These are phyloP conservation scores for Cancer borealis DNA, from an alignment of 2,888 invertebrate species.

Conservation along the genomic window DNA sequence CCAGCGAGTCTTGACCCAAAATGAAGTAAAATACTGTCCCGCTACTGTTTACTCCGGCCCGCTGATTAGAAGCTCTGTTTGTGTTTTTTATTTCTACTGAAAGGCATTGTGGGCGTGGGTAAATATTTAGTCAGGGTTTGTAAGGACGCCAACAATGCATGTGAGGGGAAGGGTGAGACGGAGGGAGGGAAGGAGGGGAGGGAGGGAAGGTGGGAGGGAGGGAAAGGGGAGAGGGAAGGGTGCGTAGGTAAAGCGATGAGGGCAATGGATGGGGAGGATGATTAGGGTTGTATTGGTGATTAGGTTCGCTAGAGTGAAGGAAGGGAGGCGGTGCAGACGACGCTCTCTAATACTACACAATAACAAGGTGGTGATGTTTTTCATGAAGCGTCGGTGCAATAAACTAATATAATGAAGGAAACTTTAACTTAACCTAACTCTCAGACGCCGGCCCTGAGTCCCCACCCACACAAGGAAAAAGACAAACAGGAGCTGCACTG, in stretches of 20 bases:
- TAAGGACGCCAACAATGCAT: constrained; percentile 42
- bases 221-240: neutral
- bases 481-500: neutral
- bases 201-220: neutral
- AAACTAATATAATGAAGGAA: neutral
- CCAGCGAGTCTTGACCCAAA: neutral
- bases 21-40: neutral
- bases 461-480: neutral
- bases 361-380: neutral
- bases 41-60: neutral
- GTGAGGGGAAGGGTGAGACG: neutral
- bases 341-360: neutral
- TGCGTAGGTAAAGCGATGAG: neutral
- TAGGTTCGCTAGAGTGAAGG: neutral
- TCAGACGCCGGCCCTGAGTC: neutral
- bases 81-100: neutral
- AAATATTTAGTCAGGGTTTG: constrained; percentile 46
- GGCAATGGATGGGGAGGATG: neutral
- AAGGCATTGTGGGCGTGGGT: constrained; percentile 3
- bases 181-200: neutral
- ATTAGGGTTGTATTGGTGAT: neutral
- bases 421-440: neutral
- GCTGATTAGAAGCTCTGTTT: constrained; percentile 20
- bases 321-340: neutral
- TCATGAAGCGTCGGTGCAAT: neutral